Conservation (phyloP, 2,113 vertebrate genomes). For the Muntiacus muntjak region DNA sequence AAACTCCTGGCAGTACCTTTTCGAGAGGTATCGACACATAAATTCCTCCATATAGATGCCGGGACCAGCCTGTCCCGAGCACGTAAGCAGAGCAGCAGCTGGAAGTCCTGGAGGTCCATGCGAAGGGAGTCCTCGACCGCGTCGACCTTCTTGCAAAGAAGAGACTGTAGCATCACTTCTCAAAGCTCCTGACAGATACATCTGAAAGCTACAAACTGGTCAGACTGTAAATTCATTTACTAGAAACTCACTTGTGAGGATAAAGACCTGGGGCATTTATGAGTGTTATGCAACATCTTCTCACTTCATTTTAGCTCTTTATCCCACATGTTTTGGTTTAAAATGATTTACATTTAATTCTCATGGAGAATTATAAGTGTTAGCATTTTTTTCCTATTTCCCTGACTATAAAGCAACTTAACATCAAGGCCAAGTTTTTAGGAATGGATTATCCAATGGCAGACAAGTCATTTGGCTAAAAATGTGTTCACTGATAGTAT, state of each 20-base stretch:
- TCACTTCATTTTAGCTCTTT: neutral
- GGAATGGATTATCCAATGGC: neutral
- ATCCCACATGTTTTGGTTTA: neutral
- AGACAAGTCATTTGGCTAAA: neutral
- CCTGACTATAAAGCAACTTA: neutral
- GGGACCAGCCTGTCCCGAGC: neutral
- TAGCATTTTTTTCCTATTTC: neutral
- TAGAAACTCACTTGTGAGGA: neutral
- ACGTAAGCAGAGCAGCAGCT: neutral
- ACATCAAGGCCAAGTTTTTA: neutral
- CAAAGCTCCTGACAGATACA: neutral
- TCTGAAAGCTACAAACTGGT: neutral
- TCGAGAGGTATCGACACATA: neutral
- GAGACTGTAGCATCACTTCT: neutral
- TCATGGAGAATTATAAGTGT: neutral
- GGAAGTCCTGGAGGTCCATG: neutral
- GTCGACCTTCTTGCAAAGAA: neutral
- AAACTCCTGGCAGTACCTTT: slow-evolving; percentile 40
- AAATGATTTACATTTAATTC: neutral
- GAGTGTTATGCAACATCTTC: neutral
- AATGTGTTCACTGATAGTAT: neutral
- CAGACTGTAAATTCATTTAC: neutral
- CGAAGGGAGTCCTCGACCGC: neutral
- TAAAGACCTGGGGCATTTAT: neutral
- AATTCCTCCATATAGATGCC: neutral